These are phyloP conservation scores for Hydrophis major DNA, from an alignment of 2,797 vertebrate species.

Conservation along the genomic window DNA sequence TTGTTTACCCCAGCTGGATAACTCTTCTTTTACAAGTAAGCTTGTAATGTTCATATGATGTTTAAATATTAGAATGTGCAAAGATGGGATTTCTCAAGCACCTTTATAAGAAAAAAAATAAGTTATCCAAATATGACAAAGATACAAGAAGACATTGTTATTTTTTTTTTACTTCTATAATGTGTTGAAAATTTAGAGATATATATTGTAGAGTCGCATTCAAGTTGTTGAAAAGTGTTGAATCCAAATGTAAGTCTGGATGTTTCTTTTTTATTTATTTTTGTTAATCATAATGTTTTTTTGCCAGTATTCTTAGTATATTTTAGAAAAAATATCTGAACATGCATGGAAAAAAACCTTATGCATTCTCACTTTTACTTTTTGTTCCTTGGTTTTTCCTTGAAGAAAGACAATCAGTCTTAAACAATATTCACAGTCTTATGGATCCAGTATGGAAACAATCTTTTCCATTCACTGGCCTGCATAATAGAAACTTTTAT, in stretches of 20 bases:
- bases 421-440: conserved; percentile 23
- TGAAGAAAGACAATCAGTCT: neutral
- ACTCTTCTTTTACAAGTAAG: neutral
- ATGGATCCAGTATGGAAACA: conserved; percentile 21
- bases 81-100: neutral
- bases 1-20: neutral
- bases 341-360: neutral
- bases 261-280: neutral
- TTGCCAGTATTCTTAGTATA: too few relatives aligned
- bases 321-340: neutral
- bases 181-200: neutral
- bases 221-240: neutral
- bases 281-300: neutral
- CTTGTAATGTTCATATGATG: neutral
- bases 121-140: neutral
- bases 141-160: neutral
- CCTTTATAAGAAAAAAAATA: neutral
- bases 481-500: conserved; percentile 28
- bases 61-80: neutral
- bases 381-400: neutral
- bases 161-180: neutral
- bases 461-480: neutral
- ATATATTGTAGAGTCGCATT: neutral
- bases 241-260: neutral
- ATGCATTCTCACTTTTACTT: rapidly evolving